A percentile compares a stretch with the other conserved stretches of the same genome.
Conservation (phyloP, 2,888 invertebrate species). For the Galerucella calmariensis region DNA sequence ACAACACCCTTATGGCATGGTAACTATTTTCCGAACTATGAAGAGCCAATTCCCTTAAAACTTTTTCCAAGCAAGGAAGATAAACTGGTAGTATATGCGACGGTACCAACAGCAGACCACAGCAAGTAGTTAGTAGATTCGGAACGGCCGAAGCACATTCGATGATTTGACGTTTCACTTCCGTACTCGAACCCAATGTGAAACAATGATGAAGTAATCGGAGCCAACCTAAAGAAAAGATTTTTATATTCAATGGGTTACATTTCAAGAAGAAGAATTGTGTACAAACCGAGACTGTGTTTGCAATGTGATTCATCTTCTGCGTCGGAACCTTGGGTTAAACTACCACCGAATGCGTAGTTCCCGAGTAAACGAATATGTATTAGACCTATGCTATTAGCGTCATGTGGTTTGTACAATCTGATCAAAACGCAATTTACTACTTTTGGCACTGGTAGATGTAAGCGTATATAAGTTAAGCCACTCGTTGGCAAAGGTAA, state of each 20-base stretch:
- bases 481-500: slow-evolving; percentile 89
- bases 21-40: slow-evolving; percentile 72
- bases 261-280: too few relatives aligned
- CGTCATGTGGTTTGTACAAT: slow-evolving; percentile 86
- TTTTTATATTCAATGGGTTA: too few relatives aligned
- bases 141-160: slow-evolving; percentile 75
- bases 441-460: slow-evolving; percentile 84
- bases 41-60: slow-evolving; percentile 76
- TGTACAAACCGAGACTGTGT: slow-evolving; percentile 48
- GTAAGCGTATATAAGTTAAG: slow-evolving; percentile 86
- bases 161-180: slow-evolving; percentile 67
- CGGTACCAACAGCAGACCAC: slow-evolving; percentile 78
- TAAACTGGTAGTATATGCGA: slow-evolving; percentile 72
- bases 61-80: slow-evolving; percentile 73
- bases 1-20: slow-evolving; percentile 69
- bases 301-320: slow-evolving; percentile 70
- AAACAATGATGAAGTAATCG: slow-evolving; percentile 84
- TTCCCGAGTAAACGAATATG: slow-evolving; percentile 88
- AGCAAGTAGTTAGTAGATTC: slow-evolving; percentile 77
- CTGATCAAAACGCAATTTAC: slow-evolving; percentile 82
- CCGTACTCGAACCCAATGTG: slow-evolving; percentile 65
- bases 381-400: slow-evolving; percentile 88
- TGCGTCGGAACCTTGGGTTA: slow-evolving; percentile 59
- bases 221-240: slow-evolving; percentile 74
- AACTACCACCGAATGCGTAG: slow-evolving; percentile 80